Evolutionary conservation across 2,113 vertebrate species (phyloP).

Genomic region (rabbit (Oryctolagus cuniculus)): mOryCun1.1 NC_091432.1:167299001-167299500

Average conservation of each 20-base stretch:
- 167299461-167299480: neutral
- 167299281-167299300: neutral
- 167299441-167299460: neutral
- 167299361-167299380: conserved; percentile 28
- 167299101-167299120: neutral
- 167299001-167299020: neutral
- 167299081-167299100: neutral
- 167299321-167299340: conserved; percentile 38
- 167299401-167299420: conserved; percentile 24
- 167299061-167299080: neutral
- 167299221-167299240: neutral
- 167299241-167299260: neutral
- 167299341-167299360: conserved; percentile 39
- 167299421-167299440: neutral
- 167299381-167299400: conserved; percentile 10
- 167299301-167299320: conserved; percentile 46
- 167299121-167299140: neutral
- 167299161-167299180: neutral
- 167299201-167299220: neutral
- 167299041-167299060: neutral
- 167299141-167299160: neutral
- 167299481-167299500: neutral
- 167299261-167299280: conserved; percentile 51
- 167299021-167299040: neutral
- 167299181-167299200: neutral